Conservation (phyloP, 2,888 invertebrate species). For the Theristus sp. region DNA sequence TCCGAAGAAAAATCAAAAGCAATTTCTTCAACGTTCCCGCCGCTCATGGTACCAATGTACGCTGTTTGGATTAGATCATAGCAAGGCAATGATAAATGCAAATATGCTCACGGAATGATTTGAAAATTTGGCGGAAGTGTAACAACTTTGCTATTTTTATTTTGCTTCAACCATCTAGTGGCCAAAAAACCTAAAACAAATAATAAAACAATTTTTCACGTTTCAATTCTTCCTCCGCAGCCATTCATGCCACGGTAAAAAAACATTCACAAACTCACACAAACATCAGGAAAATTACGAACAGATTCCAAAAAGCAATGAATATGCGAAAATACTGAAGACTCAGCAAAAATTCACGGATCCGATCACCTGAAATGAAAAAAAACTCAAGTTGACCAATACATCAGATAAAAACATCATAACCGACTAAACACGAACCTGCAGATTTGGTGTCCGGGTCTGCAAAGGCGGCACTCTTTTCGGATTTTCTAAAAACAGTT, state of each 20-base stretch:
- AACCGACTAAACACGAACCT: background rate
- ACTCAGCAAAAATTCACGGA: conserved; percentile 33
- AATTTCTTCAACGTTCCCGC: too few relatives aligned
- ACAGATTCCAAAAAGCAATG: conserved; percentile 34
- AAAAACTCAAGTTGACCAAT: background rate
- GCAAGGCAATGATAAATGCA: conserved; percentile 3
- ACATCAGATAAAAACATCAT: background rate
- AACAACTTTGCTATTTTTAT: too few relatives aligned
- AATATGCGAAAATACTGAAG: conserved; percentile 33
- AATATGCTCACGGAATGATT: too few relatives aligned
- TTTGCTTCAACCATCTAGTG: too few relatives aligned
- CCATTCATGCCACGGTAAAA: background rate
- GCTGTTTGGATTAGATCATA: background rate
- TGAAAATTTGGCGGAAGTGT: too few relatives aligned
- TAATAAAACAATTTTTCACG: background rate
- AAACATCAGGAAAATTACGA: conserved; percentile 35
- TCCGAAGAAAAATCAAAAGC: conserved; percentile 1
- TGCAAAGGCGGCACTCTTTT: background rate
- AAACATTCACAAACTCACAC: conserved; percentile 28
- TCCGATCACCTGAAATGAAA: conserved; percentile 25
- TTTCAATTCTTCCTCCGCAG: background rate
- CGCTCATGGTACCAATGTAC: background rate
- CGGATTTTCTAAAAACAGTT: background rate
- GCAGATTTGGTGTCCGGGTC: conserved; percentile 7
- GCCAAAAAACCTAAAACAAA: conserved; percentile 14